Base-by-base conservation (phyloP, 35 echinoderm and acorn worm genomes). In the Heliocidaris tuberculata region DNA sequence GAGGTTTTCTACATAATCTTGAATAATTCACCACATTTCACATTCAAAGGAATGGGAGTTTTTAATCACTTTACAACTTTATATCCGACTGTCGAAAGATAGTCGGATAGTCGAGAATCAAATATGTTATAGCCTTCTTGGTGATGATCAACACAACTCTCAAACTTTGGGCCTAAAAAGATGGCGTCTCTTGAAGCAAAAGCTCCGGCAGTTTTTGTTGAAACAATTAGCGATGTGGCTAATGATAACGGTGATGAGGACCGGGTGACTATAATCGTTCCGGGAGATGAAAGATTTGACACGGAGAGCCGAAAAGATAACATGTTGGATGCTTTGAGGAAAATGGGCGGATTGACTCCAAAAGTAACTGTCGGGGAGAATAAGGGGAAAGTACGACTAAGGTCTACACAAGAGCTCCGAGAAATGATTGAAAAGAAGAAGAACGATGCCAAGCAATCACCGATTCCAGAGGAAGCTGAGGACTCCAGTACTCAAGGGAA, bases 371-470 rank as follows among this genome's bases (percentile, higher is more conserved):
- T 93, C 50, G 91, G 91, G n/a, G 91, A 31, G 3, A 93, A 93
- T 48, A 93, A 93, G 50, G 91, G 91, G n/a, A 93, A 93, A 11
- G 48, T 93, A 59, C 0, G 91, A 93, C 50, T 93, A 15, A 32
- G 91, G 29, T 56, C 91, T 12, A 93, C 91, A 13, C 91, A 93
- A n/a, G 49, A 93, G 21, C 91, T 93, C 16, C 16, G 91, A 59
- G 91, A 93, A 21, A 52, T 93, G n/a, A 19, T 93, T n/a, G 91
- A 93, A 21, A 93, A 93, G 91, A 93, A 93, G 49, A 93, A 32
- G 12, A 89, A 13, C 16, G 31, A 47, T 32, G 7, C 31, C 31
- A 32, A 32, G 32, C 31, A 89, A n/a, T 89, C 31, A 13, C 87
- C 87, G 19, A 89, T 89, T 15, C 31, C 87, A 47, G 87, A 89